Conservation (phyloP, 2,888 invertebrate genomes). For the Cryptophagus acutangulus region DNA sequence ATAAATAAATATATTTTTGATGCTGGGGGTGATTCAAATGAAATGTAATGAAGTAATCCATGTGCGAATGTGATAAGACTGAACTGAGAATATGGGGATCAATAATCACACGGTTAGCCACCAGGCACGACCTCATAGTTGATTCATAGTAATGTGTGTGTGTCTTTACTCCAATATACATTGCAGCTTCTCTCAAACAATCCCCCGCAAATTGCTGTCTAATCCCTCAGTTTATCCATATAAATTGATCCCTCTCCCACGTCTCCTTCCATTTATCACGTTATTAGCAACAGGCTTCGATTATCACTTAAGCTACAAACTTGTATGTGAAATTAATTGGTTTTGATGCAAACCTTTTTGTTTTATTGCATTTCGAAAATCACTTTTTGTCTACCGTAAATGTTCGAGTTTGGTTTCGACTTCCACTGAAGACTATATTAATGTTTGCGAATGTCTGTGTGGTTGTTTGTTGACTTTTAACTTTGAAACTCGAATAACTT, state of each 20-base stretch:
- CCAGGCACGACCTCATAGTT: too few species aligned
- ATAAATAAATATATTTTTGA: not conserved
- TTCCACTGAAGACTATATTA: slow-evolving; percentile 23
- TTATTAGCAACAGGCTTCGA: slow-evolving; percentile 10
- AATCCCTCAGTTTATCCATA: slow-evolving; percentile 1
- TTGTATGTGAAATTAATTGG: not conserved
- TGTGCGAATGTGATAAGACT: slow-evolving; percentile 2
- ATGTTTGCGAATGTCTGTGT: slow-evolving; percentile 25
- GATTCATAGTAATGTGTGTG: slow-evolving; percentile 1
- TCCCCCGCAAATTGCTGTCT: not conserved
- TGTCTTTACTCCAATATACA: not conserved
- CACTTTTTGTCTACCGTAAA: too few species aligned
- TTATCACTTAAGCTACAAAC: slow-evolving; percentile 1
- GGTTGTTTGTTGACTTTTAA: slow-evolving; percentile 26
- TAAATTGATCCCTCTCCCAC: too few species aligned
- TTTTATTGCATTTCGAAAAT: too few species aligned
- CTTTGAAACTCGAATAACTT: too few species aligned
- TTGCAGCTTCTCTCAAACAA: not conserved
- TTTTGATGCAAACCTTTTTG: not conserved
- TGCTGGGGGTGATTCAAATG: slow-evolving; percentile 1
- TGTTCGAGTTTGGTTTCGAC: slow-evolving; percentile 23
- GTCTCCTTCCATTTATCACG: slow-evolving; percentile 7
- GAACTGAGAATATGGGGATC: not conserved
- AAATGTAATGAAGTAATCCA: slow-evolving; percentile 1
- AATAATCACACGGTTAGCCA: slow-evolving; percentile 1